Evolutionary conservation across 2,888 invertebrate species (phyloP), one percentile per base, ranked within the genome.

Genomic region (Aproaerema taeniolella): DNA sequence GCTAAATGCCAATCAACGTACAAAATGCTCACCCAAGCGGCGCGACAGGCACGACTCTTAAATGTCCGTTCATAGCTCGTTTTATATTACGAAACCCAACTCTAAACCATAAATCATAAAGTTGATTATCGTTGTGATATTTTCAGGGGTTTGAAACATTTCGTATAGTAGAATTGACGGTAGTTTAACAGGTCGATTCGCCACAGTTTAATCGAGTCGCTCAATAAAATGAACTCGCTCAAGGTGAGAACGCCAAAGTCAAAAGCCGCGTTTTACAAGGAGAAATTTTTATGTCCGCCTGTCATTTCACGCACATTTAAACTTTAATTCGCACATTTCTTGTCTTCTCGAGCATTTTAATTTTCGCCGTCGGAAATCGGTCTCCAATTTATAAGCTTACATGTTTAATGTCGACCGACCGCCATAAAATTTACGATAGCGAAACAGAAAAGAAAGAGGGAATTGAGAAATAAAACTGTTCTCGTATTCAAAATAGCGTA

Each of bases 281-380:
- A 71, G 76, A 75, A 74, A 71, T 73, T 79, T 80, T 83, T 77
- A 82, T 77, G 67, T 72, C 58, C 69, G 64, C 52, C 63, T 67
- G 76, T 82, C 75, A 83, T 85, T 85, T 85, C 83, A 85, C 79
- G 85, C 73, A 55, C 67, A 60, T 80, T 81, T 76, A 75, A n/a
- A 65, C 67, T 63, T 77, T 78, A 74, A 79, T 80, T 78, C 71
- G 67, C 67, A 66, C 71, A 62, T 76, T 71, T 66, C 69, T 70
- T 68, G 67, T 70, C 67, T 70, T 70, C 59, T 50, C 53, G 52
- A 61, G 66, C 61, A 42, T 69, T 76, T 73, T 64, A 70, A 71
- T 72, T 69, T 67, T 61, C 50, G 46, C 50, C 55, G 60, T 66
- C 66, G 61, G 67, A 68, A 69, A 71, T 72, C 62, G 56, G 47